Conservation (phyloP, 2,113 vertebrate species). For the Erpornis zantholeuca region DNA sequence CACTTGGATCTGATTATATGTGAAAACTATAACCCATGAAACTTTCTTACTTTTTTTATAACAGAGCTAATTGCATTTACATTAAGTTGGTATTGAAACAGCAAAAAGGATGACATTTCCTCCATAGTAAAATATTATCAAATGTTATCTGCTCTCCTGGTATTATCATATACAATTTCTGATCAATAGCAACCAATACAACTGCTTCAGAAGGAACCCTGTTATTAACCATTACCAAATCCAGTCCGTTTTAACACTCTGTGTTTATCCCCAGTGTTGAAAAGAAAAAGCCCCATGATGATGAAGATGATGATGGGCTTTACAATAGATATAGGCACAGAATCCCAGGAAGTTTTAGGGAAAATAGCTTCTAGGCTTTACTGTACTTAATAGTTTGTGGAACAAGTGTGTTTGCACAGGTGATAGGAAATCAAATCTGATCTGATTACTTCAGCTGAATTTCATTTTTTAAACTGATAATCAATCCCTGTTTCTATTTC, state of each 20-base stretch:
- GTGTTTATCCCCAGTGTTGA: background rate
- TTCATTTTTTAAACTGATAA: background rate
- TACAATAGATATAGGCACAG: background rate
- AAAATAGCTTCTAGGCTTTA: background rate
- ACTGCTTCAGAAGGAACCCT: background rate
- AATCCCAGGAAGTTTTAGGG: background rate
- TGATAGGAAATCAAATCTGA: background rate
- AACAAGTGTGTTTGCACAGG: background rate
- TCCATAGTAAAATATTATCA: background rate
- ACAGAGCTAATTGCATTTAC: background rate
- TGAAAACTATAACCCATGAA: background rate
- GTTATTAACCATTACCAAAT: background rate
- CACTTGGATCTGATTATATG: background rate
- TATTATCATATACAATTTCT: background rate
- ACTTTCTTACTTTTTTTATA: background rate
- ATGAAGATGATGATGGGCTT: background rate
- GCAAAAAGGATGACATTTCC: background rate
- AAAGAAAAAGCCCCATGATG: background rate
- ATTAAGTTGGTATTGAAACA: background rate
- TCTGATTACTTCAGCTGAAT: background rate
- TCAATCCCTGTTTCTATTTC: background rate
- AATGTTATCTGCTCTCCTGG: background rate
- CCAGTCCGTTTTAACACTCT: background rate
- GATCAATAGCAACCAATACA: background rate
- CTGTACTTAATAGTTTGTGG: background rate